Evolutionary conservation across 2,113 vertebrate genomes (phyloP).

Genomic region (Perca fluviatilis): DNA sequence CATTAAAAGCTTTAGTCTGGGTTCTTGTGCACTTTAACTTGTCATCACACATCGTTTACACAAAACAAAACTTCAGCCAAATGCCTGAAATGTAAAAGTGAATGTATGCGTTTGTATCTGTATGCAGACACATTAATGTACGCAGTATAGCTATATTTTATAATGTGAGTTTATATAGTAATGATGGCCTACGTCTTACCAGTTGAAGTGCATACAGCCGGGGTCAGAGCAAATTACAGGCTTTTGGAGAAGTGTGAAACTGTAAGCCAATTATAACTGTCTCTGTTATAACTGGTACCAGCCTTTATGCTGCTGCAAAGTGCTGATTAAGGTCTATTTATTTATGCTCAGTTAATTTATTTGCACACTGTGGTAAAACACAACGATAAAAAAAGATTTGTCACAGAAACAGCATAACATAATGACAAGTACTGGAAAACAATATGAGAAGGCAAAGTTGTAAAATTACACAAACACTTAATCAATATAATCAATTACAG

Average conservation of each 20-base stretch:
- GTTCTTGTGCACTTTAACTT: constrained; percentile 61
- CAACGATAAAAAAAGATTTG: not conserved
- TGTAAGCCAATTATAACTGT: constrained; percentile 66
- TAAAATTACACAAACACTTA: not conserved
- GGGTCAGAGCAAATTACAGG: constrained; percentile 74
- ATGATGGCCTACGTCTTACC: constrained; percentile 64
- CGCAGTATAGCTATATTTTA: constrained; percentile 47
- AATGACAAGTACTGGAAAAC: constrained; percentile 4
- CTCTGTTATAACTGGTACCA: constrained; percentile 49
- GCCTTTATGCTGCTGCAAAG: constrained; percentile 52
- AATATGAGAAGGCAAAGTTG: not conserved
- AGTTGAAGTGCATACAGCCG: constrained; percentile 58
- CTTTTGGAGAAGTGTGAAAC: constrained; percentile 51
- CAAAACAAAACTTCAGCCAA: constrained; percentile 61
- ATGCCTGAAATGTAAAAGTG: constrained; percentile 19
- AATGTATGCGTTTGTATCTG: constrained; percentile 18
- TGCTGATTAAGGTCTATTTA: constrained; percentile 63
- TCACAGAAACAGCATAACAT: constrained; percentile 1
- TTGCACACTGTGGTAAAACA: constrained; percentile 32
- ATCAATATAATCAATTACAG: not conserved
- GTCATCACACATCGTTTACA: constrained; percentile 43
- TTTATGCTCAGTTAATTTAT: constrained; percentile 61
- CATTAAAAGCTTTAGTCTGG: constrained; percentile 66
- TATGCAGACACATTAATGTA: constrained; percentile 17
- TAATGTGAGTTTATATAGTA: constrained; percentile 57